Conservation (phyloP, 2,888 invertebrate genomes). For the Prosapia bicincta region DNA sequence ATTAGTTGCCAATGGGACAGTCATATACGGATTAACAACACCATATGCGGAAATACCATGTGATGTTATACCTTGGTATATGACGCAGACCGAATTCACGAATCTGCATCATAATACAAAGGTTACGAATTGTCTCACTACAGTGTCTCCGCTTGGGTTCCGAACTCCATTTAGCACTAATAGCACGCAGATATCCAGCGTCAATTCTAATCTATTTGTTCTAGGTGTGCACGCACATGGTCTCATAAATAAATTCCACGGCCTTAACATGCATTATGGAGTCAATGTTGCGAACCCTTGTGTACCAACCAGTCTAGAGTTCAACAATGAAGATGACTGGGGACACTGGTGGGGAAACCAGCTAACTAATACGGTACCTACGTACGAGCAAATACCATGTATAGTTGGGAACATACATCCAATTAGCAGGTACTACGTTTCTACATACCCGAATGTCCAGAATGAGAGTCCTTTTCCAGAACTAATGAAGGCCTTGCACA, state of each 20-base stretch:
- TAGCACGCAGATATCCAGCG: background rate
- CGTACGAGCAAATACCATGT: no score
- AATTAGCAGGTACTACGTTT: no score
- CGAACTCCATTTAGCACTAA: constrained; percentile 4
- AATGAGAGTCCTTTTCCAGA: no score
- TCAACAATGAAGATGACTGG: background rate
- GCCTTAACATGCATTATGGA: background rate
- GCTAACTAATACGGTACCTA: no score
- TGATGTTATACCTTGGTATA: background rate
- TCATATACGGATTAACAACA: background rate
- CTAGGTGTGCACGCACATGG: constrained; percentile 1
- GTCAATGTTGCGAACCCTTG: background rate
- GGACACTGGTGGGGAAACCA: background rate
- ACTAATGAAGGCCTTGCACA: background rate
- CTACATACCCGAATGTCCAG: no score
- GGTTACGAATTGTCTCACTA: no score
- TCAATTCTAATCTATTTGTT: constrained; percentile 5
- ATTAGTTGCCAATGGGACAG: background rate
- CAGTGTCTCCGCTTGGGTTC: background rate
- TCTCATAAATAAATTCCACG: background rate
- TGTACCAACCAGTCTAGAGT: background rate
- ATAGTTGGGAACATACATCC: background rate
- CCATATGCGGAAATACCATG: background rate
- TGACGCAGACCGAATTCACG: background rate
- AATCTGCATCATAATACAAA: background rate